Evolutionary conservation across 2,888 invertebrate genomes (phyloP).

Genomic region (Drosophila leonis): DNA sequence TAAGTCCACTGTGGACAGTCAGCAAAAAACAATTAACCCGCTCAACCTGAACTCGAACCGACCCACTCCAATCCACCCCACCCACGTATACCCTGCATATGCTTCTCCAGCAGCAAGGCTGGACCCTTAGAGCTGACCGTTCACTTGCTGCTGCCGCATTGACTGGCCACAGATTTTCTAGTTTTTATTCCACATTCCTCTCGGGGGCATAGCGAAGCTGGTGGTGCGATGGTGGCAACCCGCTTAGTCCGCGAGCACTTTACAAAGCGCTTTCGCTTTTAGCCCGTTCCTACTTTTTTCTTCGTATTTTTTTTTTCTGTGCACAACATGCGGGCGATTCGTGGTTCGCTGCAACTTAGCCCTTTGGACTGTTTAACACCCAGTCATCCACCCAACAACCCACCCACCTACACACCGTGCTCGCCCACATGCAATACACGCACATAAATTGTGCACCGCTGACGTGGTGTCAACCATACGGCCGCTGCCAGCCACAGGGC

Average conservation of each 20-base stretch:
- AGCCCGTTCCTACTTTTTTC: not conserved
- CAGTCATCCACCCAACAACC: not conserved
- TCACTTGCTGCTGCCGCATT: conserved; percentile 55
- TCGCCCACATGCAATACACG: conserved; percentile 24
- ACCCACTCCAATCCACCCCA: not conserved
- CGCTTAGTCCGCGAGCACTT: conserved; percentile 51
- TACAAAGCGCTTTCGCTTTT: conserved; percentile 44
- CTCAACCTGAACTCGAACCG: conserved; percentile 40
- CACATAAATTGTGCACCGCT: conserved; percentile 65
- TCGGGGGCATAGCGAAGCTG: not conserved
- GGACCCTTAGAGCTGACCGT: conserved; percentile 36
- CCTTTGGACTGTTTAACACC: conserved; percentile 2
- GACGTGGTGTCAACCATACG: conserved; percentile 63
- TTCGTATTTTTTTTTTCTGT: not conserved
- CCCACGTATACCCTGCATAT: conserved; percentile 2
- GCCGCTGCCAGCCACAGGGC: conserved; percentile 27
- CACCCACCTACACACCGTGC: not conserved
- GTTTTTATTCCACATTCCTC: conserved; percentile 52
- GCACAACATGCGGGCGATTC: conserved; percentile 30
- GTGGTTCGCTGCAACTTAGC: conserved; percentile 18
- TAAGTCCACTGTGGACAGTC: conserved; percentile 50
- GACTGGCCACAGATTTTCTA: conserved; percentile 70
- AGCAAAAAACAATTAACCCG: conserved; percentile 75
- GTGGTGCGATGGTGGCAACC: not conserved
- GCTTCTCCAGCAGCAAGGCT: conserved; percentile 1